Percentiles rank a stretch among this genome's conserved stretches.
These are phyloP conservation scores for Colaptes auratus DNA, from an alignment of 2,113 vertebrate species.

Conservation along the genomic window DNA sequence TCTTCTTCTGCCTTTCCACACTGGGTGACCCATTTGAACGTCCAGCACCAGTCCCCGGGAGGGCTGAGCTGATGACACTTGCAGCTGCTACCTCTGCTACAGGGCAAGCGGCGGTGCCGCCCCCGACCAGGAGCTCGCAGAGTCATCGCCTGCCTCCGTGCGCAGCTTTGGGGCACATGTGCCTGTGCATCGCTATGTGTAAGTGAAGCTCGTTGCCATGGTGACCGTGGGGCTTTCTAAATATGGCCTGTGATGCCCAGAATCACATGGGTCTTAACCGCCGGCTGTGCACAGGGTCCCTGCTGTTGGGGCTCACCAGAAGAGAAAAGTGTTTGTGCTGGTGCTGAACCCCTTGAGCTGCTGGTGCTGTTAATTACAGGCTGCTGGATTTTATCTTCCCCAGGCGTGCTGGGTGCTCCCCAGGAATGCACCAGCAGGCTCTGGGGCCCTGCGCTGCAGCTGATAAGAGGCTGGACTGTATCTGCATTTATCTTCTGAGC, in stretches of 20 bases:
- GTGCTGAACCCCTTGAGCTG: not conserved
- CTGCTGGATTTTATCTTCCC: not conserved
- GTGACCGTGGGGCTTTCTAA: constrained; percentile 52
- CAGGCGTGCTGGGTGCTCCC: fast-evolving
- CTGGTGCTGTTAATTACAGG: fast-evolving
- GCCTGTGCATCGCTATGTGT: not conserved
- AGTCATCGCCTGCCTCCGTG: not conserved
- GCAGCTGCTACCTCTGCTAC: not conserved
- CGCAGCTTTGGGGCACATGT: not conserved
- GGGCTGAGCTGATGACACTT: not conserved
- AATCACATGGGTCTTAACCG: not conserved
- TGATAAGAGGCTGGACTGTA: not conserved
- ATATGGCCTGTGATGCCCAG: constrained; percentile 33
- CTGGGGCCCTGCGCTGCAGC: not conserved
- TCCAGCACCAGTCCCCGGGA: not conserved
- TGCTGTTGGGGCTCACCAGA: not conserved
- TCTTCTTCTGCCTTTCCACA: not conserved
- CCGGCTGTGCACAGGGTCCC: fast-evolving
- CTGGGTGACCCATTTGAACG: fast-evolving
- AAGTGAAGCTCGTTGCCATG: constrained; percentile 68
- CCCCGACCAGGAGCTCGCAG: not conserved
- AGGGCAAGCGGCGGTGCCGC: not conserved
- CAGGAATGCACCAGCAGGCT: fast-evolving
- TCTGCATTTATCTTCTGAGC: not conserved
- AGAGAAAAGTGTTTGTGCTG: fast-evolving